Conservation (phyloP, 2,888 invertebrate species). For the Crioceris asparagi region DNA sequence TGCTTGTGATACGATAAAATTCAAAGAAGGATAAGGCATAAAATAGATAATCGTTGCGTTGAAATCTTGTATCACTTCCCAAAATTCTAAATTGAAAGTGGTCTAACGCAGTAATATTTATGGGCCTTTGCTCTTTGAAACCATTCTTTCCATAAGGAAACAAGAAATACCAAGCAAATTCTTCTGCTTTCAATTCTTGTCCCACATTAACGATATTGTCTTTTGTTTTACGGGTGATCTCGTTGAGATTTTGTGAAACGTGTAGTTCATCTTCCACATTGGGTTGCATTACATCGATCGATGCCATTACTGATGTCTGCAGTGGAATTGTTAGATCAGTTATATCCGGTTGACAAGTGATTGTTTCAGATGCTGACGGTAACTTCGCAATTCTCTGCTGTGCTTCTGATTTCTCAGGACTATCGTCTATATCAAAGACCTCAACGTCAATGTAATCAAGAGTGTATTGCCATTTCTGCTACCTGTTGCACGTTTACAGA, state of each 20-base stretch:
- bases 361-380: no score
- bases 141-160: slow-evolving; percentile 3
- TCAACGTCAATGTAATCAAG: no score
- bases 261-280: slow-evolving; percentile 4
- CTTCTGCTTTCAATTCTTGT: slow-evolving; percentile 5
- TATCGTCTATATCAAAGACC: no score
- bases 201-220: slow-evolving; percentile 2
- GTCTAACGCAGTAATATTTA: slow-evolving; percentile 1
- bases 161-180: slow-evolving; percentile 4
- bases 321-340: slow-evolving; percentile 1
- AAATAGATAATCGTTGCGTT: slow-evolving; percentile 5
- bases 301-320: slow-evolving; percentile 2
- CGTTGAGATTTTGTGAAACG: slow-evolving; percentile 3
- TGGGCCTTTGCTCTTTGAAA: slow-evolving; percentile 1
- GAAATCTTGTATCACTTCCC: slow-evolving; percentile 3
- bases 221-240: slow-evolving; percentile 4
- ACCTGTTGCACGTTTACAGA: no score
- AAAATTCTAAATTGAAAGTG: slow-evolving; percentile 4
- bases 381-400: no score
- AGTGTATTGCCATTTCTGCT: no score
- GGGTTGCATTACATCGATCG: slow-evolving; percentile 3
- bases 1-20: slow-evolving; percentile 2
- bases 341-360: no score
- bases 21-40: slow-evolving; percentile 6
- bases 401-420: no score